Evolutionary conservation across 2,113 vertebrate species (phyloP), one percentile per base, ranked within the genome.

Genomic region (Lanius ludovicianus): DNA sequence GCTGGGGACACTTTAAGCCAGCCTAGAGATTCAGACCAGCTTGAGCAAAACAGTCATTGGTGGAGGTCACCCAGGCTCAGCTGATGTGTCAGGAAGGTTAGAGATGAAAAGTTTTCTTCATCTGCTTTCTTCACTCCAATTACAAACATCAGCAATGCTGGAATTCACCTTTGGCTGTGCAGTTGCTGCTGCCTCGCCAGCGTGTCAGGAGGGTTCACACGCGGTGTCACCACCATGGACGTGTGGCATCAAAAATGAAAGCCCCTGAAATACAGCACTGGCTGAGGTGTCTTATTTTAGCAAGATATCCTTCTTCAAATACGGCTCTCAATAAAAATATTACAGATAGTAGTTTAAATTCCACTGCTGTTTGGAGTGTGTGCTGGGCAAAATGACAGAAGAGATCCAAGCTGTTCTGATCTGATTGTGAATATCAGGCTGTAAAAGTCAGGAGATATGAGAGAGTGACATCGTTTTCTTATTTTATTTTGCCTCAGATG

Each of bases 301-400:
- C 89, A 74, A 95, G 68, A 84, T 42, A 63, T 42, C 80, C 76
- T 42, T 65, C 91, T 62, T 88, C 63, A 33, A 37, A 46, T 15
- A 47, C 8, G 13, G 71, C 70, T 94, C 90, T 74, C 85, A 80
- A 76, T 84, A 81, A 93, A 95, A 97, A 67, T 74, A 86, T 55
- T 95, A 37, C 83, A 59, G 90, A 70, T 21, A 92, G 92, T 3
- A 46, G 90, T 93, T 96, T 88, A 80, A 96, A 95, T 86, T 95
- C 88, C 68, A 39, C 83, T 74, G 82, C 75, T 93, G 37, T 86
- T 93, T 64, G 42, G 71, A 85, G 59, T 35, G 49, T 52, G 74
- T 14, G 87, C 81, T 24, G 75, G 79, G 92, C 64, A 84, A 65
- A 90, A 77, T 31, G 83, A 92, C 79, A 90, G 94, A 6, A 74